Evolutionary conservation across 2,113 vertebrate species (phyloP), one percentile per base, ranked within the genome.

Genomic region (Rhinoptilus africanus): DNA sequence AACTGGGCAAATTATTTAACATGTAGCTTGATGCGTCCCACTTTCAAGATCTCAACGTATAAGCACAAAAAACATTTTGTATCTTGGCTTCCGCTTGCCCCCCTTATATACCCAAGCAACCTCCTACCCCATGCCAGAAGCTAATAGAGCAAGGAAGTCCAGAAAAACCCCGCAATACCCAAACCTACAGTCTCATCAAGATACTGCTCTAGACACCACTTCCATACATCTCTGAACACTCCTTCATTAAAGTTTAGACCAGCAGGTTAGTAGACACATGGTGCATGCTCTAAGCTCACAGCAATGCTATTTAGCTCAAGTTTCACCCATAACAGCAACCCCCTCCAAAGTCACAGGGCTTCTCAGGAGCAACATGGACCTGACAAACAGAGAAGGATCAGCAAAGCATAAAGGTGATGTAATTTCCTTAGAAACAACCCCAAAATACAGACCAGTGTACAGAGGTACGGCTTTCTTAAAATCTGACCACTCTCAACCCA

Each of bases 121-220:
- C 35, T 91, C 14, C 26, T 23, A 78, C 1, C 11, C 47, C 24
- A n/a, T 6, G 45, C 6, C 51, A 89, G 41, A 57, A 73, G 34
- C 53, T 54, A 47, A 88, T 2, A 88, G 10, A 68, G 43, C 35
- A 66, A 92, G 16, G 7, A 68, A 37, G 5, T 17, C 32, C 22
- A 39, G 74, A 59, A 92, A 34, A 47, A 4, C 2, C 1, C 28
- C 54, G 27, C 35, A 24, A 12, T 27, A 14, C 59, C 30, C 47
- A 7, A 43, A 89, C 34, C 41, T 26, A 69, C 8, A 43, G 7
- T 13, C 16, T 41, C 24, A 15, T 9, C 0, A 0, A 48, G 21
- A 35, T 10, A 60, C 27, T 34, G 32, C 26, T 51, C 45, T 32
- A 19, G 54, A 60, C 34, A 79, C 4, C 12, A 34, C 50, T 75